phyloP scores from a whole-genome alignment of 2,113 vertebrate species.

The Psilopogon haemacephalus region DNA sequence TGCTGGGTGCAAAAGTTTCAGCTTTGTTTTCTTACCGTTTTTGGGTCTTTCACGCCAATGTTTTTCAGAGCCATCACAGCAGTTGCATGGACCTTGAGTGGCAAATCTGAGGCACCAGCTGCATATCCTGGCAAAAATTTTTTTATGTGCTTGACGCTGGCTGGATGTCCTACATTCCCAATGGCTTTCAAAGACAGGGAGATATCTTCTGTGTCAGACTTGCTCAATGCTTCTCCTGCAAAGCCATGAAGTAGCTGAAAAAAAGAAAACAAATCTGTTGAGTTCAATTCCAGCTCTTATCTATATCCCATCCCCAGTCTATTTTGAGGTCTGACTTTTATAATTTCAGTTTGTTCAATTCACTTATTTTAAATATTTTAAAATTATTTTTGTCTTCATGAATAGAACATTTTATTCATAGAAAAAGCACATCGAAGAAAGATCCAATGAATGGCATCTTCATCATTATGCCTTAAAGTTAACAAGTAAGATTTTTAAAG shows the following conservation, averaged over 20 bases:
- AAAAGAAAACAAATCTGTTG: constrained; percentile 2
- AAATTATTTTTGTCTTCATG: constrained; percentile 12
- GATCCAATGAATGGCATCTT: background rate
- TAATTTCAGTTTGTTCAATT: constrained; percentile 31
- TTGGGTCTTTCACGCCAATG: constrained; percentile 55
- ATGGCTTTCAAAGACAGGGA: constrained; percentile 65
- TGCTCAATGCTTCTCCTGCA: constrained; percentile 45
- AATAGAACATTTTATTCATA: constrained; percentile 61
- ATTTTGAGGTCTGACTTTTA: background rate
- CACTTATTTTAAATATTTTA: constrained; percentile 45
- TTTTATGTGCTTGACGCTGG: constrained; percentile 66
- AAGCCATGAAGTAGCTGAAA: constrained; percentile 67
- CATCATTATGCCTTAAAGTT: background rate
- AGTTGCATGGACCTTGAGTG: background rate
- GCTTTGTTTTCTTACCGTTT: constrained; percentile 54
- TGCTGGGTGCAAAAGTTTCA: background rate
- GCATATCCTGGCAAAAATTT: constrained; percentile 67
- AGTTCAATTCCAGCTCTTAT: constrained; percentile 35
- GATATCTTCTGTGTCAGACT: constrained; percentile 50
- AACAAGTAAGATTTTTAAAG: background rate
- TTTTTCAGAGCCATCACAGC: constrained; percentile 67
- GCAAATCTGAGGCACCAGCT: constrained; percentile 1
- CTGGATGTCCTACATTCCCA: constrained; percentile 63
- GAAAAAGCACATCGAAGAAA: background rate
- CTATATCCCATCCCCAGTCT: background rate